Evolutionary conservation across 2,113 vertebrate genomes (phyloP), one percentile per base, ranked within the genome.

Genomic region (Myocastor coypus): DNA sequence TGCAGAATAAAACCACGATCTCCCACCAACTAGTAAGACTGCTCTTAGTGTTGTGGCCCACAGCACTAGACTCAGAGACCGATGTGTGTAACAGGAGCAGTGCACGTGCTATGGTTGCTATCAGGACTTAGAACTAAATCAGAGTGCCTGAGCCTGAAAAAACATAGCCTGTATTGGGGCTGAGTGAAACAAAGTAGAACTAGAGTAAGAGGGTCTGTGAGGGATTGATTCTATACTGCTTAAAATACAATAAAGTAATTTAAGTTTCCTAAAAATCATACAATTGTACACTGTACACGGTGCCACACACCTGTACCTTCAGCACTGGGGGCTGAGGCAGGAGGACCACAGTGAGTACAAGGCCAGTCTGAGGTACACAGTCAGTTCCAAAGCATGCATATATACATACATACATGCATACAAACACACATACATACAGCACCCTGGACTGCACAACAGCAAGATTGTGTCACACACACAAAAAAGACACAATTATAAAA

Each of bases 11-110:
- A 92, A 87, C 1, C 37, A 3, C 3, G 86, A n/a, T 69, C 26
- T 94, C 87, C 83, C 42, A 78, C 73, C 94, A 73, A 30, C 80
- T 90, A 93, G 87, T 34, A 87, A 91, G 26, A 92, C 3, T 64
- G 57, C 32, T 42, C 55, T 91, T 78, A n/a, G 34, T 37, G 32
- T 87, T 14, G 94, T 73, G 40, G 1, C 32, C 22, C 42, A 37
- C 17, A 84, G 68, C 28, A 94, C 3, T 84, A 2, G 50, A 75
- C 68, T 90, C 17, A 69, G 75, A 91, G 88, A 46, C 37, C 87
- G 11, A 5, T 83, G 61, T 61, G 32, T 81, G 83, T 89, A 68
- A 93, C 5, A 92, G 68, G 66, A 91, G 83, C 34, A 91, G 19
- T 83, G 75, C 22, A 73, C 94, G 55, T 5, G 1, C 26, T 90